phyloP scores from a whole-genome alignment of 2,797 vertebrate species.

The Myripristis murdjan region DNA sequence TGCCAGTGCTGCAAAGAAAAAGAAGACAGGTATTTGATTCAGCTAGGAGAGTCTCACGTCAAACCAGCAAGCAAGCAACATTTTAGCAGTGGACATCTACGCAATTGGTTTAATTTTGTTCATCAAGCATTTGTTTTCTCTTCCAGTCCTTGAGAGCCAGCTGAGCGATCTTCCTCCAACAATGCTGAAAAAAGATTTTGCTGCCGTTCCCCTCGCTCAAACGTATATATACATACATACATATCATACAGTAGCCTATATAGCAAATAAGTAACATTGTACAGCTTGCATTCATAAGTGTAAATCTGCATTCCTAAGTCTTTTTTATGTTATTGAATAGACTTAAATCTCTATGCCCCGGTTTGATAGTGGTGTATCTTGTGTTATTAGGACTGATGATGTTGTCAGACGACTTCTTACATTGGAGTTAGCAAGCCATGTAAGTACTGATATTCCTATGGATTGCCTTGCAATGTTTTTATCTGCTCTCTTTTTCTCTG shows the following conservation, averaged over 20 bases:
- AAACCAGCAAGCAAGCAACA: background rate
- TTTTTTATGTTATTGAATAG: background rate
- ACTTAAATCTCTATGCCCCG: background rate
- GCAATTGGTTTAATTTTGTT: background rate
- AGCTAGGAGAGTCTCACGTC: background rate
- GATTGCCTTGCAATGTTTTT: background rate
- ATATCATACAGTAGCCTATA: background rate
- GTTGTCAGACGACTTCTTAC: constrained; percentile 91
- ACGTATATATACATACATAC: constrained; percentile 85
- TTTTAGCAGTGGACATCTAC: background rate
- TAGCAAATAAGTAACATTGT: background rate
- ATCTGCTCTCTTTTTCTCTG: background rate
- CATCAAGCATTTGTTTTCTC: constrained; percentile 5
- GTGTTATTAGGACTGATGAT: constrained; percentile 88
- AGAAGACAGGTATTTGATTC: constrained; percentile 78
- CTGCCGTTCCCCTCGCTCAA: constrained; percentile 85
- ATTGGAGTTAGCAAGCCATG: constrained; percentile 93
- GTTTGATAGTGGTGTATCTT: constrained; percentile 32
- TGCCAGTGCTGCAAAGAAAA: constrained; percentile 76
- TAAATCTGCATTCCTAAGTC: background rate
- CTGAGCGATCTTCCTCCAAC: constrained; percentile 89
- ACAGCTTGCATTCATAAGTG: background rate
- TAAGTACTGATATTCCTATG: constrained; percentile 74
- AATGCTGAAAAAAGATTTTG: constrained; percentile 89
- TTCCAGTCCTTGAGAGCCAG: constrained; percentile 85